phyloP scores from a whole-genome alignment of 2,888 invertebrate genomes.

The Lasioglossum vierecki region DNA sequence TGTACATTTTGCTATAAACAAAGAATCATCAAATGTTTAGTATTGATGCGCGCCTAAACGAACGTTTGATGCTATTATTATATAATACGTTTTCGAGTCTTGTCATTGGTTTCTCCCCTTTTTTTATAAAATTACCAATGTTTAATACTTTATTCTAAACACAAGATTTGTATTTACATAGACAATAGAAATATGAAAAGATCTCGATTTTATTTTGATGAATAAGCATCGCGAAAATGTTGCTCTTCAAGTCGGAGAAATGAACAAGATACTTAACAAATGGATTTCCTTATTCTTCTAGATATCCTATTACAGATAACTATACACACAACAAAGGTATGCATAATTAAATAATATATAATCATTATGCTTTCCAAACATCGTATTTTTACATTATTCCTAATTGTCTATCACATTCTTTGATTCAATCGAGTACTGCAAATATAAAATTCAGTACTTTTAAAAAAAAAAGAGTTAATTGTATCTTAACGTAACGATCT shows the following conservation, averaged over 20 bases:
- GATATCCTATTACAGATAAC: neutral
- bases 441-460: neutral
- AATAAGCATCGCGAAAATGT: slow-evolving; percentile 16
- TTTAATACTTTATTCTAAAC: slow-evolving; percentile 30
- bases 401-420: neutral
- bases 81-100: neutral
- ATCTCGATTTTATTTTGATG: slow-evolving; percentile 29
- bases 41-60: neutral
- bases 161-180: slow-evolving; percentile 41
- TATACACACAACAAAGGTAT: neutral
- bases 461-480: slow-evolving; percentile 7
- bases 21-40: neutral
- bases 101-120: neutral
- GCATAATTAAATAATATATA: slow-evolving; percentile 26
- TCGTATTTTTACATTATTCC: neutral
- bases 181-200: slow-evolving; percentile 21
- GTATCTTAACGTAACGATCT: slow-evolving; percentile 15
- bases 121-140: neutral
- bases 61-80: slow-evolving; percentile 7
- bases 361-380: neutral
- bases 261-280: slow-evolving; percentile 32
- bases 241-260: slow-evolving; percentile 6
- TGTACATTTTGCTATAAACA: slow-evolving; percentile 17
- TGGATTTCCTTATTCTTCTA: neutral
- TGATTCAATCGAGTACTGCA: neutral